These are phyloP conservation scores for Oceanodroma leucorhoa DNA, from an alignment of 2,797 vertebrate genomes.

Conservation along the genomic window DNA sequence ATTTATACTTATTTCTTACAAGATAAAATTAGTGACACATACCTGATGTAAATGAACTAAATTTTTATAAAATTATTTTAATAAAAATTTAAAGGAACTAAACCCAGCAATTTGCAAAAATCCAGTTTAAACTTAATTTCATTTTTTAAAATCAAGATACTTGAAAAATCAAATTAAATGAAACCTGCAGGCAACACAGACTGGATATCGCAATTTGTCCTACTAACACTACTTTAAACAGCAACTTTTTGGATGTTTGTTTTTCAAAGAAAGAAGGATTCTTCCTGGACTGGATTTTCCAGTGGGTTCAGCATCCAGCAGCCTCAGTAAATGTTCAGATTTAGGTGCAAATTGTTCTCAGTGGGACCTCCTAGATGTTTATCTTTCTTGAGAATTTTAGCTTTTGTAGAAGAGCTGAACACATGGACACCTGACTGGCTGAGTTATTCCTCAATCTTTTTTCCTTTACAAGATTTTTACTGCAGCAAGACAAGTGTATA, in stretches of 20 bases:
- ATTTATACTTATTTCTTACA: not conserved
- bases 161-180: not conserved
- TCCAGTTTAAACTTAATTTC: not conserved
- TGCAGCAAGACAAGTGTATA: not conserved
- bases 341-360: not conserved
- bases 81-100: not conserved
- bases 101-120: not conserved
- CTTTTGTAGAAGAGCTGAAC: not conserved
- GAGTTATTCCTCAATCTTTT: not conserved
- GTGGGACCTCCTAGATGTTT: not conserved
- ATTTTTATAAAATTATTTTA: not conserved
- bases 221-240: not conserved
- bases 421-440: not conserved
- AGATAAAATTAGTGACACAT: not conserved
- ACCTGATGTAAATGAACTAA: not conserved
- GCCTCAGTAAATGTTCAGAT: not conserved
- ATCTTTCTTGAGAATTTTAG: not conserved
- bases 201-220: not conserved
- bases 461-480: not conserved
- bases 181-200: not conserved
- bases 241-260: not conserved
- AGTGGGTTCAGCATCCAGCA: not conserved
- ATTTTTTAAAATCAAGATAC: not conserved
- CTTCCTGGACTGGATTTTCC: not conserved
- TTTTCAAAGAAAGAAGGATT: not conserved